Evolutionary conservation across 2,797 vertebrate species (phyloP), one percentile per base, ranked within the genome.

Genomic region (Oreonectes daqikongensis): DNA sequence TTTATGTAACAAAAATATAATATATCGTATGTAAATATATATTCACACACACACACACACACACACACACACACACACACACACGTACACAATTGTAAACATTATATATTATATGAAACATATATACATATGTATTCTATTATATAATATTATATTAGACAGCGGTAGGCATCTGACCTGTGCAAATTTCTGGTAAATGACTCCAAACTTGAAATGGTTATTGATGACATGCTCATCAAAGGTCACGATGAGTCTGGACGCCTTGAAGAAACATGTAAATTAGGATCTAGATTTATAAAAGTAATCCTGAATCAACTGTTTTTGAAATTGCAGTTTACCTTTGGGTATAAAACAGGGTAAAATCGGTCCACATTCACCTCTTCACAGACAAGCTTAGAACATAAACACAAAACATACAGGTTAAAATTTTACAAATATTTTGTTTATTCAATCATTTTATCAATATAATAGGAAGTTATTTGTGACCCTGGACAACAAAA

Each of bases 161-260:
- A n/a, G n/a, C n/a, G n/a, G n/a, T n/a, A n/a, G n/a, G n/a, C n/a
- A 63, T 50, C 18, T 87, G 79, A 98, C 97, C 96, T 98, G 97
- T 61, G 95, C 95, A 20, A 94, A 94, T 84, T 94, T 97, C 89
- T 99, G 97, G 89, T 96, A 99, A 89, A 99, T 91, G 83, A 99
- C 94, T 10, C 97, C 97, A 10, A 98, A 98, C 84, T 98, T 98
- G 89, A 98, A 98, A 88, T 97, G 96, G 92, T 98, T 97, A 93
- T 90, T 97, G 88, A 98, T 95, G 40, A 99, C 95, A 1, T 98
- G 97, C 85, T 99, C 97, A 0, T 98, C 97, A 2, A 98, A 99
- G 59, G 95, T 95, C 30, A 96, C 95, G 0, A 99, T 96, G 81
- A 99, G 95, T 82, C 95, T 94, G 6, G 96, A 98, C 0, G 96